Conservation (phyloP, 1,140 invertebrate species). For the Brachionus paranguensis region DNA sequence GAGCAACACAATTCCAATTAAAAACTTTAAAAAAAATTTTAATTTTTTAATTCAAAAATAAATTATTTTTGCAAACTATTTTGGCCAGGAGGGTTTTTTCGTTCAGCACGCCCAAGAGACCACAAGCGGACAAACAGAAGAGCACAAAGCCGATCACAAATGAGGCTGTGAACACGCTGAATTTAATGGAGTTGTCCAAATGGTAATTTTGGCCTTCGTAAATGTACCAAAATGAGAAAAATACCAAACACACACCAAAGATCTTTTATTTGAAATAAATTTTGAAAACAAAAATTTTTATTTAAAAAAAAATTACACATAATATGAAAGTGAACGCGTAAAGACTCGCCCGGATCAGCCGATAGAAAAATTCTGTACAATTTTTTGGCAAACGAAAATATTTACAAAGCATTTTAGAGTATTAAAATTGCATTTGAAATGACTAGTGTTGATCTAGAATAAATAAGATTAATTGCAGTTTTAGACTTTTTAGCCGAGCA, state of each 20-base stretch:
- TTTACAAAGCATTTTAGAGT: not conserved
- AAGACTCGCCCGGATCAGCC: not conserved
- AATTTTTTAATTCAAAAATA: not conserved
- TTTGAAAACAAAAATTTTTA: not conserved
- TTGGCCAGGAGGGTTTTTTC: not conserved
- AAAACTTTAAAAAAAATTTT: not conserved
- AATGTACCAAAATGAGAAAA: constrained; percentile 34
- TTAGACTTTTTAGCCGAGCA: not conserved
- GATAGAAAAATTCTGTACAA: constrained; percentile 17
- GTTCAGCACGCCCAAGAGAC: not conserved
- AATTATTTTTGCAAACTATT: not conserved
- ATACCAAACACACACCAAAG: not conserved
- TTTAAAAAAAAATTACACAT: not conserved
- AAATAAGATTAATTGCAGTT: not conserved
- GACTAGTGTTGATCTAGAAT: not conserved
- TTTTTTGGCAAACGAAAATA: constrained; percentile 15
- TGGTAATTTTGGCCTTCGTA: constrained; percentile 32
- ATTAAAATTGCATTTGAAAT: not conserved
- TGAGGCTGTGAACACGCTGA: not conserved
- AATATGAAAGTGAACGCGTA: constrained; percentile 22
- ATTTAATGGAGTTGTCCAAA: constrained; percentile 26
- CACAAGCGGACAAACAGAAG: not conserved
- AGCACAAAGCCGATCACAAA: constrained; percentile 13
- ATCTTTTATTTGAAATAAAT: constrained; percentile 1
- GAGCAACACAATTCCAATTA: not conserved